Percentiles rank a stretch among this genome's conserved stretches.
These are phyloP conservation scores for Tangara arthus DNA, from an alignment of 2,797 vertebrate species.

Conservation along the genomic window DNA sequence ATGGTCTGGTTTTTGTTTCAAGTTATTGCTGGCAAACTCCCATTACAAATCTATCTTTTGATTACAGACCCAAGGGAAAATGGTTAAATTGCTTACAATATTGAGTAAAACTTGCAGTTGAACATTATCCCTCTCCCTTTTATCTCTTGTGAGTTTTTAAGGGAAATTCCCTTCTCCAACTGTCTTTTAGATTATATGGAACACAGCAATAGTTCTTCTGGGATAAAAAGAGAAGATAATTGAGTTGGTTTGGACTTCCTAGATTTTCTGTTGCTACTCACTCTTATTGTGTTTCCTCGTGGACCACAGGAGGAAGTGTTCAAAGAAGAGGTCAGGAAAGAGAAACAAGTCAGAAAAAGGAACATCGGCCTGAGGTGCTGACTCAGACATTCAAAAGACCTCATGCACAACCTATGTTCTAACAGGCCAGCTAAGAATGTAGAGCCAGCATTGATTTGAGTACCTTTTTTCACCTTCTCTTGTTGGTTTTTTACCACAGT, in stretches of 20 bases:
- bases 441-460: background rate
- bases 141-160: background rate
- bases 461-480: background rate
- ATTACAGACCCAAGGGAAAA: background rate
- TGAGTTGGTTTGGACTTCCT: background rate
- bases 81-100: background rate
- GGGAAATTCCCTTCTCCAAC: background rate
- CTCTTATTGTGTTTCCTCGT: background rate
- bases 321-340: background rate
- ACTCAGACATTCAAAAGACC: background rate
- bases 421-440: background rate
- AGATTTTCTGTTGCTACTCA: background rate
- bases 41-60: background rate
- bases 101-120: background rate
- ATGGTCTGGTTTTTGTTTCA: background rate
- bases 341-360: background rate
- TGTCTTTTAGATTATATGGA: background rate
- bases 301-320: background rate
- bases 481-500: background rate
- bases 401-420: background rate
- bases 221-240: background rate
- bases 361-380: background rate
- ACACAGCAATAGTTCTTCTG: background rate
- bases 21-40: slow-evolving; percentile 16
- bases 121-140: background rate